These are phyloP conservation scores for Vulpes vulpes DNA, from an alignment of 2,113 vertebrate species.

Conservation along the genomic window DNA sequence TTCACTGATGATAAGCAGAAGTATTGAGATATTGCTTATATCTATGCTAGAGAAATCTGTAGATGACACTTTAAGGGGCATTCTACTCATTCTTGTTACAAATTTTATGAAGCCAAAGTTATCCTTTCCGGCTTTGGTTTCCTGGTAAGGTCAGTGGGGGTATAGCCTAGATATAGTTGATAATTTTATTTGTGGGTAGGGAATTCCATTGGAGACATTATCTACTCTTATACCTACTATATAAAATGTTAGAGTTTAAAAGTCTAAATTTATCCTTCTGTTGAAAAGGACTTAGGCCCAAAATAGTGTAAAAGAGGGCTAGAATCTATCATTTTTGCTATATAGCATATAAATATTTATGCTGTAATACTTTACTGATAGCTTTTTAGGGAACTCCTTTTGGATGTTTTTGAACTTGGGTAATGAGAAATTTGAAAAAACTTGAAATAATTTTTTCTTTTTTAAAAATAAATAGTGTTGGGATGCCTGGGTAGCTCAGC, in stretches of 20 bases:
- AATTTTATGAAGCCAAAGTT: neutral
- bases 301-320: conserved; percentile 4
- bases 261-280: neutral
- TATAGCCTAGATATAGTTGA: neutral
- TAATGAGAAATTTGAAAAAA: conserved; percentile 46
- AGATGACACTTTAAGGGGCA: neutral
- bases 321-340: neutral
- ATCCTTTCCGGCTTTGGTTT: conserved; percentile 19
- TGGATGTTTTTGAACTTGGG: conserved; percentile 19
- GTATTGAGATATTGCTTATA: neutral
- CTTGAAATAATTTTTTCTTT: neutral
- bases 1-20: neutral
- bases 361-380: neutral
- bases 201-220: neutral
- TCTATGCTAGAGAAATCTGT: neutral
- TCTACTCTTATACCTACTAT: neutral
- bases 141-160: neutral
- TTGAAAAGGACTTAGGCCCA: neutral
- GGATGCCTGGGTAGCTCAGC: too few species aligned
- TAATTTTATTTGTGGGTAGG: conserved; percentile 23
- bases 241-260: conserved; percentile 13
- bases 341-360: neutral
- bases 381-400: conserved; percentile 21
- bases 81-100: conserved; percentile 10
- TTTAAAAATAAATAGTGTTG: too few species aligned